phyloP scores from a whole-genome alignment of 2,797 vertebrate species.

The Sebastes nivosus region DNA sequence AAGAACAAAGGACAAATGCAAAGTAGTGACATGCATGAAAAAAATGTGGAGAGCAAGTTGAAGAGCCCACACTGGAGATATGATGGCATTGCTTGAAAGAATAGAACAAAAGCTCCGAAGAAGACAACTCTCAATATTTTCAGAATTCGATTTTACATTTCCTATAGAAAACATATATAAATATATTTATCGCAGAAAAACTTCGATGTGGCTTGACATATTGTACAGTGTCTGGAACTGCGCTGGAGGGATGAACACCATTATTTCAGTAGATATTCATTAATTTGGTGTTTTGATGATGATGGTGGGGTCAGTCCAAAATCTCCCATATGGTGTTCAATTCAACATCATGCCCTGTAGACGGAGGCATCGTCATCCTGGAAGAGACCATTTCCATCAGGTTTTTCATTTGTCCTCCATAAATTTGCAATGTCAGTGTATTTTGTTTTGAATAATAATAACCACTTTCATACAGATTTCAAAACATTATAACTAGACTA shows the following conservation, averaged over 20 bases:
- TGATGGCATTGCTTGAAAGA: not conserved
- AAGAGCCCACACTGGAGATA: not conserved
- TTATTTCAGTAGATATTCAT: too few species aligned
- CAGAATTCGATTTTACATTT: not conserved
- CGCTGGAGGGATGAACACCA: not conserved
- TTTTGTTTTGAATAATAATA: not conserved
- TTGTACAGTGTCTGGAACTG: not conserved
- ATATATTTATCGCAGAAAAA: not conserved
- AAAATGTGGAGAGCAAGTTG: not conserved
- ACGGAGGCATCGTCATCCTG: too few species aligned
- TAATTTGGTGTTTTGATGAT: not conserved
- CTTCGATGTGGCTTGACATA: not conserved
- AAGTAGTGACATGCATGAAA: not conserved
- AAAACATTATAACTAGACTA: not conserved
- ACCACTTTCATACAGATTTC: not conserved
- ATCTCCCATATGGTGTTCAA: not conserved
- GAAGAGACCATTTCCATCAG: too few species aligned
- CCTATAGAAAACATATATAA: not conserved
- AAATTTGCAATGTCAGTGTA: not conserved
- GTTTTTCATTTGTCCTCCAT: not conserved
- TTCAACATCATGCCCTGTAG: not conserved
- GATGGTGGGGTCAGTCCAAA: not conserved
- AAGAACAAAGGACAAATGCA: conserved; percentile 4
- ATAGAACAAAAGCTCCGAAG: not conserved
- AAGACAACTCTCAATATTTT: not conserved